Evolutionary conservation across 2,888 invertebrate genomes (phyloP).

Genomic region (Dermolepida albohirtum): DNA sequence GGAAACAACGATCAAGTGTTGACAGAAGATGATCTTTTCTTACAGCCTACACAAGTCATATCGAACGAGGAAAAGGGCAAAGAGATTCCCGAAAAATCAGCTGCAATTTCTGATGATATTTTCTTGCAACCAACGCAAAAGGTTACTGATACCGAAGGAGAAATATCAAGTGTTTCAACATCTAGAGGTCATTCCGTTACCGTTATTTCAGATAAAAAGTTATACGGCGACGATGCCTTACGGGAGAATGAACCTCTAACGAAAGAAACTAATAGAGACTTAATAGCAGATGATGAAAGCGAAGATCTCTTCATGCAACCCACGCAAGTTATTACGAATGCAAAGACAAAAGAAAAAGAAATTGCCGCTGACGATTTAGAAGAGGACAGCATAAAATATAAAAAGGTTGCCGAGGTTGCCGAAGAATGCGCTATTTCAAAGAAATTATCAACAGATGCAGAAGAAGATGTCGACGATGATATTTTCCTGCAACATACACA

Average conservation of each 20-base stretch:
- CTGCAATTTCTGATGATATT: not conserved
- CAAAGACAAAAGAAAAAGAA: slow-evolving; percentile 15
- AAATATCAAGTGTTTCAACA: too few species aligned
- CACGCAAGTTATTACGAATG: slow-evolving; percentile 4
- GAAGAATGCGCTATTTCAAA: too few species aligned
- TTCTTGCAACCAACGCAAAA: slow-evolving; percentile 4
- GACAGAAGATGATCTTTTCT: slow-evolving; percentile 28
- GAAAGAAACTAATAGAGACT: not conserved
- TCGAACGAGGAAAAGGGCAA: not conserved
- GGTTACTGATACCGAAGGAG: not conserved
- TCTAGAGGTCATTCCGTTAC: too few species aligned
- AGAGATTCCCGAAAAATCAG: too few species aligned
- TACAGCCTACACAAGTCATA: slow-evolving; percentile 40
- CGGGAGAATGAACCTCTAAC: not conserved
- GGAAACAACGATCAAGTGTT: not conserved
- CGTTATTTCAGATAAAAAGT: slow-evolving; percentile 10
- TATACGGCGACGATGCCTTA: not conserved
- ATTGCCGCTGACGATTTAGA: slow-evolving; percentile 8
- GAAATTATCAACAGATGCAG: not conserved
- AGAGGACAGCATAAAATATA: too few species aligned
- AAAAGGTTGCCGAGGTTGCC: too few species aligned
- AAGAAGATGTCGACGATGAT: slow-evolving; percentile 4
- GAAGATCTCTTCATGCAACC: slow-evolving; percentile 26
- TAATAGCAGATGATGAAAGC: slow-evolving; percentile 6
- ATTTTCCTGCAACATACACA: slow-evolving; percentile 44